These are phyloP conservation scores for Anthrax anthrax DNA, from an alignment of 2,888 invertebrate species.

Conservation along the genomic window DNA sequence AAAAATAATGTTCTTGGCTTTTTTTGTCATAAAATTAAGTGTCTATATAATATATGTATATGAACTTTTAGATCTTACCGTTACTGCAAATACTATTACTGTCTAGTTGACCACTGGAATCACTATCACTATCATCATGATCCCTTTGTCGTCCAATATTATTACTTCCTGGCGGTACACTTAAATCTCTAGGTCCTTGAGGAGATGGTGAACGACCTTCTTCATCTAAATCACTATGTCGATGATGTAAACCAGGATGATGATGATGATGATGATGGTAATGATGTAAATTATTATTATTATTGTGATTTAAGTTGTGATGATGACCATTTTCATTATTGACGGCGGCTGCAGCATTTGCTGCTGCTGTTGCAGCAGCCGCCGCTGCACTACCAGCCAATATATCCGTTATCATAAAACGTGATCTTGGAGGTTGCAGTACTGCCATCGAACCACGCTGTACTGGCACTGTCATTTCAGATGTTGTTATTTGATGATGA, in stretches of 20 bases:
- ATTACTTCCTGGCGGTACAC: slow-evolving; percentile 14
- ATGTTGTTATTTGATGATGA: slow-evolving; percentile 11
- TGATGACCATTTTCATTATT: slow-evolving; percentile 2
- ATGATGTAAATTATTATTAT: not conserved
- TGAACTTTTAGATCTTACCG: no score
- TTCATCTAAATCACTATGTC: slow-evolving; percentile 15
- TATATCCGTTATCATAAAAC: slow-evolving; percentile 86
- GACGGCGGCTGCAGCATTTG: slow-evolving; percentile 12
- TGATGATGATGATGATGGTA: slow-evolving; percentile 12
- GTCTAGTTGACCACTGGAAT: slow-evolving; percentile 29
- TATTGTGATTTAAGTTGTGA: not conserved
- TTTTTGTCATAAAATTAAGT: no score
- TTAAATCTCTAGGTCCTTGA: slow-evolving; percentile 20
- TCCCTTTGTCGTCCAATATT: slow-evolving; percentile 16
- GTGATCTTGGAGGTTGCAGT: slow-evolving; percentile 54
- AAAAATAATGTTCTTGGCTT: no score
- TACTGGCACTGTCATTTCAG: slow-evolving; percentile 35
- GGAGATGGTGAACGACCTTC: slow-evolving; percentile 34
- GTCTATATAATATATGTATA: no score
- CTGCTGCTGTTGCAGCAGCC: slow-evolving; percentile 24
- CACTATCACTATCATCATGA: slow-evolving; percentile 34
- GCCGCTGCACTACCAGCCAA: slow-evolving; percentile 45
- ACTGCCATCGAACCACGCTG: slow-evolving; percentile 38
- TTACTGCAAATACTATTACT: slow-evolving; percentile 21
- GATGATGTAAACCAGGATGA: slow-evolving; percentile 14